A percentile compares a stretch with the other conserved stretches of the same genome.
Evolutionary conservation across 2,113 vertebrate species (phyloP).

Genomic region (Leptobrachium ailaonicum): DNA sequence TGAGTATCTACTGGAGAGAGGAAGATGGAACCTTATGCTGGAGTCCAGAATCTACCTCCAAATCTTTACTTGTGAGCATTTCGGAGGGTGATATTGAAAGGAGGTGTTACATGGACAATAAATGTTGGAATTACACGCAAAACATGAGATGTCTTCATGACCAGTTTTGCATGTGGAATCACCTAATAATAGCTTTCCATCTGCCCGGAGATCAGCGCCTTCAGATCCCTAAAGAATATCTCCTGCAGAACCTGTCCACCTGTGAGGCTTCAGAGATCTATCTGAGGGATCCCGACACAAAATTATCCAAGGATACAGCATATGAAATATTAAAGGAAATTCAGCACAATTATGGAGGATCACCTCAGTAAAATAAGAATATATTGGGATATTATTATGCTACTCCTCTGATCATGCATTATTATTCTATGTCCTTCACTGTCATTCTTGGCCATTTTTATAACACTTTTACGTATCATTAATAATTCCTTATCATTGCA

Average conservation of each 20-base stretch:
- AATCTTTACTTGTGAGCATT: background rate
- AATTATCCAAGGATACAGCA: background rate
- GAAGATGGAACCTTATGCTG: constrained; percentile 11
- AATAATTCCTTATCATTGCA: too few relatives aligned
- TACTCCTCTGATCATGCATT: too few relatives aligned
- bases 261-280: background rate
- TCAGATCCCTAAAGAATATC: background rate
- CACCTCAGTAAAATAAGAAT: too few relatives aligned
- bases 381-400: too few relatives aligned
- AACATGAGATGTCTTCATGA: background rate
- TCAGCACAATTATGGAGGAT: too few relatives aligned
- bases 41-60: constrained; percentile 27
- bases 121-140: background rate
- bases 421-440: too few relatives aligned
- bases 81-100: background rate
- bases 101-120: background rate
- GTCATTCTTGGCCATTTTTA: too few relatives aligned
- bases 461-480: too few relatives aligned
- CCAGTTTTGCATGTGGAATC: constrained; percentile 9
- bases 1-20: background rate
- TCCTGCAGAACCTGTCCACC: background rate
- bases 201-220: background rate
- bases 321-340: too few relatives aligned
- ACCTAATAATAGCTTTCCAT: constrained; percentile 10
- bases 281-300: background rate